A percentile compares a stretch with the other conserved stretches of the same genome.
Conservation (phyloP, 1,140 invertebrate species). For the Macrobrachium nipponense region DNA sequence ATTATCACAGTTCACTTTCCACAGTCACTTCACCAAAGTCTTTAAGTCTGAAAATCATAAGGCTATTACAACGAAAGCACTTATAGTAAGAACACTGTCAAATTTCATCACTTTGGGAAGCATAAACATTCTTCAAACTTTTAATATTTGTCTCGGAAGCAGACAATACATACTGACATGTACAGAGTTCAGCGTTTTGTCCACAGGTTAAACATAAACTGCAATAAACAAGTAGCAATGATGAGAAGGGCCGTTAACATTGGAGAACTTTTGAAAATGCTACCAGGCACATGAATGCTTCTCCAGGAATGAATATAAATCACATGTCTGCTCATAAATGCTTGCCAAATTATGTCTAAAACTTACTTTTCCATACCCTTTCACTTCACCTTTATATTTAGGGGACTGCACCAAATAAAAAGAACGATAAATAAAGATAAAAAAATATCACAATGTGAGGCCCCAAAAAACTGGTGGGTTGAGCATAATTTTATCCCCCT, state of each 20-base stretch:
- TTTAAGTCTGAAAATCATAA: conserved; percentile 11
- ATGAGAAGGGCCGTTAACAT: conserved; percentile 2
- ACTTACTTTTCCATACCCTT: neutral
- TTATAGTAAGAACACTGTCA: conserved; percentile 22
- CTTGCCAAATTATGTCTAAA: neutral
- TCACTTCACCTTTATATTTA: conserved; percentile 12
- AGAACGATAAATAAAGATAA: conserved; percentile 27
- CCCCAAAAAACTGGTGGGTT: conserved; percentile 37
- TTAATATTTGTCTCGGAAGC: no score
- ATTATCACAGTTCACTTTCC: conserved; percentile 40
- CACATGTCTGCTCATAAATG: conserved; percentile 21
- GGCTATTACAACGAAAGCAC: conserved; percentile 19
- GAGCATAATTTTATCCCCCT: conserved; percentile 22
- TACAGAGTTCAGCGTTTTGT: neutral
- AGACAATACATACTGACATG: neutral
- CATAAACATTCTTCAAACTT: no score
- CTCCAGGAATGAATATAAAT: conserved; percentile 41
- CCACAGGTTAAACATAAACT: neutral
- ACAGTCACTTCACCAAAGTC: conserved; percentile 6
- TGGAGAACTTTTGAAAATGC: conserved; percentile 18
- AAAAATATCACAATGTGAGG: conserved; percentile 35
- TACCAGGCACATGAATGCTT: conserved; percentile 35
- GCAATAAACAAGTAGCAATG: conserved; percentile 24
- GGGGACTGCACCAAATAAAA: conserved; percentile 34
- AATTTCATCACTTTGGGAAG: neutral